phyloP scores from a whole-genome alignment of 2,797 vertebrate genomes.

The Propithecus perrieri region DNA sequence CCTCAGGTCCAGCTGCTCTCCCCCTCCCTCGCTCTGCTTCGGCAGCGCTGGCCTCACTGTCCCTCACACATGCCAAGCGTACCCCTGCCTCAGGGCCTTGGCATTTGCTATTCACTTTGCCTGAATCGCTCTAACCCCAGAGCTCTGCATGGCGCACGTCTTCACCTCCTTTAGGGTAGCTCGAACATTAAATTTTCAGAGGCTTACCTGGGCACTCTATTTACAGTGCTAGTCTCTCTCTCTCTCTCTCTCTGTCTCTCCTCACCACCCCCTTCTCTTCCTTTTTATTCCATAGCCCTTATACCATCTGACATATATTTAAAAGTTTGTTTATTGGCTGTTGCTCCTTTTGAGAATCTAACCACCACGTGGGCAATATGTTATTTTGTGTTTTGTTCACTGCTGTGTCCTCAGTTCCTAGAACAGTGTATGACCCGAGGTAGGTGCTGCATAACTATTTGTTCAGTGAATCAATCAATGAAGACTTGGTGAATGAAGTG shows the following conservation, averaged over 20 bases:
- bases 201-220: background rate
- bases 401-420: conserved; percentile 9
- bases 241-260: background rate
- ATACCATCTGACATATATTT: background rate
- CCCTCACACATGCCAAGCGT: background rate
- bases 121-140: background rate
- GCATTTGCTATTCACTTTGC: background rate
- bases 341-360: background rate
- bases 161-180: background rate
- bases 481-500: background rate
- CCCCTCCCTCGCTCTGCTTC: background rate
- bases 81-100: background rate
- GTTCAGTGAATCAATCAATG: background rate
- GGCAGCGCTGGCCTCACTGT: background rate
- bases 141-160: background rate
- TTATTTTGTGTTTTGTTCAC: background rate
- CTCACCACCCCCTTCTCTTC: background rate
- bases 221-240: background rate
- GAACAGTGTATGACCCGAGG: background rate
- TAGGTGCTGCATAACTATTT: background rate
- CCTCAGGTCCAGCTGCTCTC: background rate
- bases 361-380: background rate
- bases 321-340: background rate
- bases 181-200: conserved; percentile 20
- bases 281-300: conserved; percentile 1